Percentiles rank a stretch among this genome's conserved stretches.
phyloP scores from a whole-genome alignment of 2,113 vertebrate species.

The Myotis yumanensis region DNA sequence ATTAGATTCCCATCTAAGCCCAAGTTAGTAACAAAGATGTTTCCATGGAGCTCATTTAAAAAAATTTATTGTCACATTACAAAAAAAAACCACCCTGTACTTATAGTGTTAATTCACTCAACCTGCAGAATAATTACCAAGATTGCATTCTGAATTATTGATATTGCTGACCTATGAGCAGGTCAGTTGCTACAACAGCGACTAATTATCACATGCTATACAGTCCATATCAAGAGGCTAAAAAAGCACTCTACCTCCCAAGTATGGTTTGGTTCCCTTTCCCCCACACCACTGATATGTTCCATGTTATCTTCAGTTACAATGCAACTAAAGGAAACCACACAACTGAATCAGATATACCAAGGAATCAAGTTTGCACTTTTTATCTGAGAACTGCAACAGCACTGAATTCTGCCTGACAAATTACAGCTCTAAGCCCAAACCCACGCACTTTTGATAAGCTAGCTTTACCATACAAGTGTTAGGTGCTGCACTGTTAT shows the following conservation, averaged over 20 bases:
- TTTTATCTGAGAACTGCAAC: constrained; percentile 81
- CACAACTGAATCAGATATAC: constrained; percentile 79
- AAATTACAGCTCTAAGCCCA: constrained; percentile 82
- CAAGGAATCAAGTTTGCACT: constrained; percentile 85
- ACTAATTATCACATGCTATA: constrained; percentile 57
- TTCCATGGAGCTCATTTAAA: constrained; percentile 53
- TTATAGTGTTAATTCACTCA: constrained; percentile 32
- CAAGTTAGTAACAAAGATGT: constrained; percentile 72
- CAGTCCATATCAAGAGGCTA: constrained; percentile 69
- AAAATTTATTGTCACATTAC: constrained; percentile 60
- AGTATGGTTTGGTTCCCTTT: constrained; percentile 79
- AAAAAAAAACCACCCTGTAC: constrained; percentile 10
- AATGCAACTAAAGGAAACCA: constrained; percentile 80
- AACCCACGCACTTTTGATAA: constrained; percentile 82
- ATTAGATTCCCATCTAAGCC: constrained; percentile 69
- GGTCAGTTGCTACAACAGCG: constrained; percentile 61
- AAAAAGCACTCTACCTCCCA: constrained; percentile 56
- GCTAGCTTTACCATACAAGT: constrained; percentile 82
- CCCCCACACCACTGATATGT: constrained; percentile 76
- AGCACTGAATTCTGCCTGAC: constrained; percentile 79
- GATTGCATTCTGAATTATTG: constrained; percentile 68
- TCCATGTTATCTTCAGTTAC: constrained; percentile 78
- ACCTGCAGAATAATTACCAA: constrained; percentile 62
- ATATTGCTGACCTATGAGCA: constrained; percentile 70
- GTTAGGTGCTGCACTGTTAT: constrained; percentile 96